These are phyloP conservation scores for Disparrhopalites patrizii DNA, from an alignment of 2,888 invertebrate species.

Conservation along the genomic window DNA sequence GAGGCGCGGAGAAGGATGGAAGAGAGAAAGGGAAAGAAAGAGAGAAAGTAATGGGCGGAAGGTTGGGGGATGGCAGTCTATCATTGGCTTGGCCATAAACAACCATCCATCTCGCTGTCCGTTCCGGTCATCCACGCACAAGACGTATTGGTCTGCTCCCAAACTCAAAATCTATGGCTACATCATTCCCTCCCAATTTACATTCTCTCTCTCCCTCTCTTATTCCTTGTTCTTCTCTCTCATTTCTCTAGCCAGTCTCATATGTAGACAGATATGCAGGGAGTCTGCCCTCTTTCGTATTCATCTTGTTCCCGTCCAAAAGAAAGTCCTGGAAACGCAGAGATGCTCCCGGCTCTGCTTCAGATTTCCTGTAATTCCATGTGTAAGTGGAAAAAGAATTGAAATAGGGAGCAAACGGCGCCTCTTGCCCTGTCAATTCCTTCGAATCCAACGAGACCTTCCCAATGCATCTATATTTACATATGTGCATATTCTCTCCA, in stretches of 20 bases:
- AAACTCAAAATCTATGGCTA: constrained; percentile 9
- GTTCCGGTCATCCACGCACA: constrained; percentile 20
- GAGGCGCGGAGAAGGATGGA: not conserved
- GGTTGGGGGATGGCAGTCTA: constrained; percentile 17
- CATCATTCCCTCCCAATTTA: constrained; percentile 1
- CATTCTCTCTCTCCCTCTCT: not conserved
- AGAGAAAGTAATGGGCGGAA: not conserved
- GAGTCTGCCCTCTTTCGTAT: too few relatives aligned
- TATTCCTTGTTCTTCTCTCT: not conserved
- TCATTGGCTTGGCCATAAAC: constrained; percentile 15
- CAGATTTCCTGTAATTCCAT: too few relatives aligned
- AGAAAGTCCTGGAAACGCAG: too few relatives aligned
- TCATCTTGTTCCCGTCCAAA: too few relatives aligned
- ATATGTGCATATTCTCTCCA: too few relatives aligned
- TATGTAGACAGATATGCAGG: not conserved
- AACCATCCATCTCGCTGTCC: constrained; percentile 24
- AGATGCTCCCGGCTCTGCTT: too few relatives aligned
- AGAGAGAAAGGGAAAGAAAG: not conserved
- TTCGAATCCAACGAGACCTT: too few relatives aligned
- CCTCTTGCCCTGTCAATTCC: too few relatives aligned
- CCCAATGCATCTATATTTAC: too few relatives aligned
- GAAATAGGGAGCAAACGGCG: too few relatives aligned
- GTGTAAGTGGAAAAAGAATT: too few relatives aligned
- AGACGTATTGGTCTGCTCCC: constrained; percentile 12
- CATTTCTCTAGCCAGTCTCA: not conserved